These are phyloP conservation scores for Apamea epomidion DNA, from an alignment of 2,888 invertebrate species.

Conservation along the genomic window DNA sequence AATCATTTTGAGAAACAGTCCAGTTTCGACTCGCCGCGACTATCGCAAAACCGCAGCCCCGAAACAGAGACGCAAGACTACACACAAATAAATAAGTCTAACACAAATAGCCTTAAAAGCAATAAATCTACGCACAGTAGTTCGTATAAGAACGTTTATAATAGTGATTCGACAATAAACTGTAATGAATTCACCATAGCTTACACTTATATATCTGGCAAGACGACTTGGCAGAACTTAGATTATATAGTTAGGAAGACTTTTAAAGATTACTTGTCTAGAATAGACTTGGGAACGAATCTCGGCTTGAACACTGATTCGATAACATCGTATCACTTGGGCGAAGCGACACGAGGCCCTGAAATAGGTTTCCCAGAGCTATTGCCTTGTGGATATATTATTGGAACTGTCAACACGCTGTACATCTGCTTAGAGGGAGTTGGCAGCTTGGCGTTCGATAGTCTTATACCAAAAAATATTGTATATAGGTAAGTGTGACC, in stretches of 20 bases:
- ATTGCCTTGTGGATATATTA: conserved; percentile 97
- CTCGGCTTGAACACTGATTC: conserved; percentile 96
- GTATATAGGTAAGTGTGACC: conserved; percentile 93
- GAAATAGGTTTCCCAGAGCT: conserved; percentile 96
- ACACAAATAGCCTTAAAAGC: conserved; percentile 89
- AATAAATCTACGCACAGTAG: conserved; percentile 90
- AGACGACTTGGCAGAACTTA: conserved; percentile 98
- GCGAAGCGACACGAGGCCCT: conserved; percentile 95
- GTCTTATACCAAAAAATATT: conserved; percentile 98
- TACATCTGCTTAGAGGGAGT: conserved; percentile 97
- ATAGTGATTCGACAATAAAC: conserved; percentile 89
- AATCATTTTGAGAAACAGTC: conserved; percentile 88
- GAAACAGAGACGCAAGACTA: conserved; percentile 86
- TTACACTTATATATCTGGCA: conserved; percentile 96
- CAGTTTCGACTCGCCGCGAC: conserved; percentile 86
- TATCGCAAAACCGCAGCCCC: conserved; percentile 87
- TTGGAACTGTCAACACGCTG: conserved; percentile 96
- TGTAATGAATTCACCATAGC: conserved; percentile 96
- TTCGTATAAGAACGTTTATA: conserved; percentile 88
- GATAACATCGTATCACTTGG: conserved; percentile 97
- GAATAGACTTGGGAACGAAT: conserved; percentile 98
- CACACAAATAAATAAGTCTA: conserved; percentile 87
- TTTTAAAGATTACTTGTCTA: conserved; percentile 98
- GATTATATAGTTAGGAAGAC: conserved; percentile 97
- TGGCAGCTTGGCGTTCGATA: conserved; percentile 97